phyloP scores from a whole-genome alignment of 2,888 invertebrate species.

The Xanthorhoe spadicearia region DNA sequence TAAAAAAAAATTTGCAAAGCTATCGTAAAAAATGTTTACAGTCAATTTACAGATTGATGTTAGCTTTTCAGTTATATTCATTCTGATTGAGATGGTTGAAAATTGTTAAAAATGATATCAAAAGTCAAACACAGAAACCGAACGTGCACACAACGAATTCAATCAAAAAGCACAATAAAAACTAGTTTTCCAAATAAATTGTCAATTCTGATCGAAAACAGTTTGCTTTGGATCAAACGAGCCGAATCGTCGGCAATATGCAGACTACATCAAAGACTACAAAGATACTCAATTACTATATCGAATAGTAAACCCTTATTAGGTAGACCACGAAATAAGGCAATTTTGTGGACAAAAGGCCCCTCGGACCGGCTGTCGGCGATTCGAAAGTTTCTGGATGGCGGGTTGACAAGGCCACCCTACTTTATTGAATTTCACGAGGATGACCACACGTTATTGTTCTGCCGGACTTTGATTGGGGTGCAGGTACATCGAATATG shows the following conservation, averaged over 20 bases:
- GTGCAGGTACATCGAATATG: constrained; percentile 60
- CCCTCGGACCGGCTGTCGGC: constrained; percentile 69
- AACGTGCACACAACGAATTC: constrained; percentile 20
- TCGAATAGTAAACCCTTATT: constrained; percentile 79
- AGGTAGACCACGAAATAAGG: constrained; percentile 76
- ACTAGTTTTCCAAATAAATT: constrained; percentile 44
- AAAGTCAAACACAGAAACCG: constrained; percentile 5
- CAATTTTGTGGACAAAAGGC: constrained; percentile 81
- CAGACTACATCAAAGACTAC: constrained; percentile 76
- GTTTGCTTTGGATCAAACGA: constrained; percentile 53
- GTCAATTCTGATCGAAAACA: constrained; percentile 53
- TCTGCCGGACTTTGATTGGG: constrained; percentile 71
- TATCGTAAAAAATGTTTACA: no score
- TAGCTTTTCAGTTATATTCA: background rate
- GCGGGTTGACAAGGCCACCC: constrained; percentile 62
- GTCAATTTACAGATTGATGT: no score
- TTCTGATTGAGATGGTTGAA: background rate
- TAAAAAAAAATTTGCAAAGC: no score
- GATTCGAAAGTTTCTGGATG: constrained; percentile 79
- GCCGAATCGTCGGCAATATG: constrained; percentile 58
- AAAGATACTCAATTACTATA: constrained; percentile 76
- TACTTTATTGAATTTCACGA: constrained; percentile 79
- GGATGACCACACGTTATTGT: constrained; percentile 80
- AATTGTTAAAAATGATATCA: constrained; percentile 7
- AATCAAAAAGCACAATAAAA: constrained; percentile 35